Evolutionary conservation across 1,140 invertebrate genomes (phyloP), one percentile per base, ranked within the genome.

Genomic region (Camponotus floridanus): DNA sequence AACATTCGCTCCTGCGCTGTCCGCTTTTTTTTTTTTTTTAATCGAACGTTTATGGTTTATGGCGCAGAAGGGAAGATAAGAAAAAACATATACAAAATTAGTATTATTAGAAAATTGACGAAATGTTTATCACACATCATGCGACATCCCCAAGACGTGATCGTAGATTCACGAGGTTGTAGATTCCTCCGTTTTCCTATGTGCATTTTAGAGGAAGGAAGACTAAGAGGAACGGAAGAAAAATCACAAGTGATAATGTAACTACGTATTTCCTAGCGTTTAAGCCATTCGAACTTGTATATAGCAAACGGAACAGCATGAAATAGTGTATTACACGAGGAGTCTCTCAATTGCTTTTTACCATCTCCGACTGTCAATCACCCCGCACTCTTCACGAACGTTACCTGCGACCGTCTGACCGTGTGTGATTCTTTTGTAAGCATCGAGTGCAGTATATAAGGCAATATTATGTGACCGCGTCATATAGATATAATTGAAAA

Each of bases 401-500:
- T 85, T 86, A 65, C 39, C 36, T 79, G 55, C 73, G 79, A 87
- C 64, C 74, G 74, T 84, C 45, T 73, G 88, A 73, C 78, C 57
- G 71, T 76, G 79, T 76, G 79, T 81, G 80, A 81, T 81, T 81
- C 39, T 81, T 81, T 86, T 87, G 59, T 85, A 87, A 87, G 79
- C 59, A 62, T 85, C 85, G 68, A 86, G 36, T 61, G 86, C 62
- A 45, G 36, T 59, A 76, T 68, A 78, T 78, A 89, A 87, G 87
- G 88, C 88, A 90, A 90, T 89, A 88, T 71, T 59, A 80, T 81
- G 74, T 59, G 87, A 76, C 51, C 61, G 88, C 78, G 85, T 87
- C 45, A 85, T 81, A 70, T 84, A 74, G 74, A 78, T 87, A 84
- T 89, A 90, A 55, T 74, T 90, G 87, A 90, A 89, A 86, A 86